phyloP scores from a whole-genome alignment of 2,113 vertebrate species.

The Elgaria multicarinata region DNA sequence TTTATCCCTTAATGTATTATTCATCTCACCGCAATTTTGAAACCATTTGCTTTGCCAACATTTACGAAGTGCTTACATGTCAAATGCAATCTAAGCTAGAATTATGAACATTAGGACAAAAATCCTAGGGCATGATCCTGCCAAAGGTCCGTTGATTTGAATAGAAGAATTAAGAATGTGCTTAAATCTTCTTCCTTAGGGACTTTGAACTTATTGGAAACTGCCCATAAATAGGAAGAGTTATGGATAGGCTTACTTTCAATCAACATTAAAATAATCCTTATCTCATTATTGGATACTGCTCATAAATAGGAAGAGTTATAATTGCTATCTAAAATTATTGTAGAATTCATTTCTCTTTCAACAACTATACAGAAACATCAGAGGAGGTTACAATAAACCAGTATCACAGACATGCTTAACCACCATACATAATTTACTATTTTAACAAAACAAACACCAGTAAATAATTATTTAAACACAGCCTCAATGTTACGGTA shows the following conservation, averaged over 20 bases:
- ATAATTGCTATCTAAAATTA: neutral
- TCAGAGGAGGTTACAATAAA: neutral
- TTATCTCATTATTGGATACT: no score
- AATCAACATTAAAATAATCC: neutral
- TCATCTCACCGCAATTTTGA: neutral
- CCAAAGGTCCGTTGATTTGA: neutral
- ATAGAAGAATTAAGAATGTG: neutral
- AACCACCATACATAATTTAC: neutral
- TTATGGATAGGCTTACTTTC: neutral
- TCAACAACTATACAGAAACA: neutral
- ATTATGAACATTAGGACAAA: neutral
- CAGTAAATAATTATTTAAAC: conserved; percentile 22
- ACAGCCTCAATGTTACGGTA: neutral
- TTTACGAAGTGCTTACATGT: neutral
- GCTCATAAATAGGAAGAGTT: no score
- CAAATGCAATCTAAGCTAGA: neutral
- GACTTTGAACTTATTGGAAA: neutral
- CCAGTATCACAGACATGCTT: neutral
- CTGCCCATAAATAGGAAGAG: neutral
- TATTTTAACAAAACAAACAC: neutral
- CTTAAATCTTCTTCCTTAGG: neutral
- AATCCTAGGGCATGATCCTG: neutral
- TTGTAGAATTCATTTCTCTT: neutral
- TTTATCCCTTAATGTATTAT: neutral
- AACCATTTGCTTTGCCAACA: neutral